Base-by-base conservation (phyloP, 2,888 invertebrate genomes). In the Polydrusus pterygomalis region DNA sequence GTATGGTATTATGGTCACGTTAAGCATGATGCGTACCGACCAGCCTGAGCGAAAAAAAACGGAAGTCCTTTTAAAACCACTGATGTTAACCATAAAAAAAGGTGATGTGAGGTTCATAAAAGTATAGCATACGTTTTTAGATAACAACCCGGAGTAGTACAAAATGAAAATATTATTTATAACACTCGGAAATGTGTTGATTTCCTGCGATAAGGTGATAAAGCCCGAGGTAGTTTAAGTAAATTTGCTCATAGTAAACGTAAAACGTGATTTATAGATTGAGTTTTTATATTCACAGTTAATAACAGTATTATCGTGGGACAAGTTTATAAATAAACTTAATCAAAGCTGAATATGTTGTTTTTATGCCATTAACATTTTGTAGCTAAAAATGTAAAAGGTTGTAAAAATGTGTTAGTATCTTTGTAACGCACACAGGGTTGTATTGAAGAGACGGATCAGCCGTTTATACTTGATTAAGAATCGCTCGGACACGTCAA, bases 151-250 rank as follows among this genome's bases (percentile, higher is more conserved):
- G 5, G 25, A 1, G 25, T n/a, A 62, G 51, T 60, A 62, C 40
- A 20, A 20, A 47, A 17, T 47, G 62, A 62, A 70, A 70, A 51
- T 45, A 70, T 62, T 60, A 70, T 70, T 70, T 70, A 70, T 63
- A 40, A n/a, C 60, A 63, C 43, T 54, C 60, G 70, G 70, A 70
- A 70, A 51, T 63, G 20, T 30, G 47, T 49, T 45, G 60, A 70
- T 63, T 70, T 70, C 70, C 70, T 70, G 45, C 25, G 70, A 62
- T 70, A 70, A 70, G 34, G 17, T 45, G 47, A 34, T 70, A 70
- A 70, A 64, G 54, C 40, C 13, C 11, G 51, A 47, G 47, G n/a
- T 30, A 30, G 18, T 47, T 49, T 64, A 49, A 20, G 64, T 30
- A 64, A 49, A 64, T 64, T 64, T 20, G n/a, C 13, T 45, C 10